Base-by-base conservation (phyloP, 2,113 vertebrate genomes). In the Trogon surrucura region DNA sequence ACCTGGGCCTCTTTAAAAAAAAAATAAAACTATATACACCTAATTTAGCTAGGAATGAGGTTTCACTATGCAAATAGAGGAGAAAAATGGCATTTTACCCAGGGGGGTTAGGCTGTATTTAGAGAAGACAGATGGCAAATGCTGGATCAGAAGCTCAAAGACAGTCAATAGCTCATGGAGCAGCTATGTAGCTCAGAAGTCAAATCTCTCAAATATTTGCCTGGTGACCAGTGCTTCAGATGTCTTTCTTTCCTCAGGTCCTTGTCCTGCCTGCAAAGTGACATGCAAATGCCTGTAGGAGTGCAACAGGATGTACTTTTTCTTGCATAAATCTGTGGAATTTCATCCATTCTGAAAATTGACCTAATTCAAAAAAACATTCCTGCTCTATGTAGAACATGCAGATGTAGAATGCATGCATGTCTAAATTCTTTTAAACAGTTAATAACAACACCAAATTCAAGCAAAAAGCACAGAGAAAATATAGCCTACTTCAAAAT, bases 61-160 rank as follows among this genome's bases (percentile, higher is more conserved):
- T 41, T n/a, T 74, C 57, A 36, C 65, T 75, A 23, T 50, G 58
- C 65, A 95, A 88, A 92, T 69, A 94, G 53, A 60, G 85, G 56
- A 65, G 34, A 34, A 92, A 90, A 57, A 56, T 22, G 62, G 38
- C 25, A 45, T 81, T 86, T 92, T 50, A 70, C 83, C 86, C 54
- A 36, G 50, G 58, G 91, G 91, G 61, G 17, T 65, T 23, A 36
- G 72, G 53, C 54, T 83, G 61, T 89, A 3, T 94, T 95, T 96
- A 85, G 73, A 92, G 86, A 84, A 84, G 70, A 80, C 92, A 92
- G 92, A 95, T 88, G 95, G 93, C 61, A 95, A 91, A 93, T 7
- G 77, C 54, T 84, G 72, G 54, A 90, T 29, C 53, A 84, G 90
- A 74, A 83, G 61, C 77, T 13, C 83, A 72, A 36, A 79, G 65